Conservation (phyloP, 2,888 invertebrate species). For the Loripinus fragilis region DNA sequence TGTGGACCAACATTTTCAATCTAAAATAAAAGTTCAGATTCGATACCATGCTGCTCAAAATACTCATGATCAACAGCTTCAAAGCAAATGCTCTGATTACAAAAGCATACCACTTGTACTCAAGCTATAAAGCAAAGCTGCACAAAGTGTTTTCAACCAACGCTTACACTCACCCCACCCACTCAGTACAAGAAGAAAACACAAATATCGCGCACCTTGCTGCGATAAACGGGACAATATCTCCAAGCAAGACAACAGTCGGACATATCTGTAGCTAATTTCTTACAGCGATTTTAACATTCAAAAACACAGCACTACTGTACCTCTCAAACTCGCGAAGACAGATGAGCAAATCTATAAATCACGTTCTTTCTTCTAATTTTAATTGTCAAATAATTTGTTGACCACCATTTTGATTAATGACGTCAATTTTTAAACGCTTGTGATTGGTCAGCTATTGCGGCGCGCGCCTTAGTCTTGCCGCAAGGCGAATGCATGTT, state of each 20-base stretch:
- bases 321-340: not conserved
- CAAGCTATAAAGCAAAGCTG: too few species aligned
- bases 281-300: not conserved
- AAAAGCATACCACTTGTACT: too few species aligned
- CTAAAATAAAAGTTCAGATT: too few species aligned
- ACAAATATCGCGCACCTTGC: constrained; percentile 19
- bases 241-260: not conserved
- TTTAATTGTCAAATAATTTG: constrained; percentile 42
- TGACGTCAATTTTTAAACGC: constrained; percentile 53
- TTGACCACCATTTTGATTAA: constrained; percentile 59
- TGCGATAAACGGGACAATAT: not conserved
- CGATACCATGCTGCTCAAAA: too few species aligned
- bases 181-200: not conserved
- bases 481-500: not conserved
- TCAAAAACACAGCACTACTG: not conserved
- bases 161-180: not conserved
- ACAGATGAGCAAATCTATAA: not conserved
- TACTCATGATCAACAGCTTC: too few species aligned
- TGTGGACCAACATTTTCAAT: too few species aligned
- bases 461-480: not conserved
- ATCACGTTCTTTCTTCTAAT: constrained; percentile 10
- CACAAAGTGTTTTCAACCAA: too few species aligned
- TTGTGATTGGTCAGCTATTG: constrained; percentile 43
- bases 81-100: too few species aligned
- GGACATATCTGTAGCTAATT: not conserved